Conservation (phyloP, 2,797 vertebrate species). For the Acridotheres tristis region DNA sequence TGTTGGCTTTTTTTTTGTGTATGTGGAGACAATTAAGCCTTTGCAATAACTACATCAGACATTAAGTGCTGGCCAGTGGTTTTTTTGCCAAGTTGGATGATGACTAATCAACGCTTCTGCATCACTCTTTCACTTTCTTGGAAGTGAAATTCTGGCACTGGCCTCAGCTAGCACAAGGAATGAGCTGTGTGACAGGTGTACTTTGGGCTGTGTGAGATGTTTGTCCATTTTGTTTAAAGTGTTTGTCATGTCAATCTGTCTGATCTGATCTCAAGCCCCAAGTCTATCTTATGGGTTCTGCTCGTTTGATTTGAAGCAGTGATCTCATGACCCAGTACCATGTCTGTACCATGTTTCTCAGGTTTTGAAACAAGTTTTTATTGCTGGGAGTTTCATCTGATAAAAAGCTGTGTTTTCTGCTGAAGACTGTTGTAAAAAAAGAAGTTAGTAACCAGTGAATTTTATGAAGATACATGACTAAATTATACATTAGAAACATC, state of each 20-base stretch:
- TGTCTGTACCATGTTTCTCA: neutral
- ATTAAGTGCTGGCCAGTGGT: neutral
- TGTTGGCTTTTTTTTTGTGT: too few species aligned
- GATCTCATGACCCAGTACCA: neutral
- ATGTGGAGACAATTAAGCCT: neutral
- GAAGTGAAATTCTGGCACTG: neutral
- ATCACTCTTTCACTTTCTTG: neutral
- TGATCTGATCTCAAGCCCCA: neutral
- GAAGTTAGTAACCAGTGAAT: neutral
- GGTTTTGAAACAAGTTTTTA: neutral
- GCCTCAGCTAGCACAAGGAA: neutral
- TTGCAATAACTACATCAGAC: neutral
- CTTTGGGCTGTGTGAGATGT: neutral
- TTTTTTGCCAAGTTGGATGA: neutral
- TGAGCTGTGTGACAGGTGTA: neutral
- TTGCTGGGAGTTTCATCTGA: neutral
- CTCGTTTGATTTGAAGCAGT: neutral
- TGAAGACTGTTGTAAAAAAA: neutral
- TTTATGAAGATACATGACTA: neutral
- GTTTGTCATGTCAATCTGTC: neutral
- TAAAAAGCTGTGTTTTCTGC: neutral
- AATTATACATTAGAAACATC: neutral
- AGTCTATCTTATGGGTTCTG: neutral
- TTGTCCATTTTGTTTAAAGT: neutral
- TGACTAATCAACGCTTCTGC: neutral